A percentile compares a stretch with the other conserved stretches of the same genome.
phyloP scores from a whole-genome alignment of 2,888 invertebrate species.

The Rhyacophila evoluta region DNA sequence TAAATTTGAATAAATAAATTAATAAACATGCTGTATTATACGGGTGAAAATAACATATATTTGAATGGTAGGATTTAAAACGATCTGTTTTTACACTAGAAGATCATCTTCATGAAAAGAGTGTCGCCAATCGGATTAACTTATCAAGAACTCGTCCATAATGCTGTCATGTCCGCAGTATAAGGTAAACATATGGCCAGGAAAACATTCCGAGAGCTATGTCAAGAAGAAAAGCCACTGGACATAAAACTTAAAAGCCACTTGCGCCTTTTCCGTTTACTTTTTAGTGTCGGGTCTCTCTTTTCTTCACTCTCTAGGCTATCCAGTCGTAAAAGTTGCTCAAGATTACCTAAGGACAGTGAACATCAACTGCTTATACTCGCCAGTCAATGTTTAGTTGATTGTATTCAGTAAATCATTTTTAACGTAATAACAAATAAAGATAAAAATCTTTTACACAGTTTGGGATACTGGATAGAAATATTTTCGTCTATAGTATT shows the following conservation, averaged over 20 bases:
- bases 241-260: conserved; percentile 51
- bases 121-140: neutral
- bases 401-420: too few species aligned
- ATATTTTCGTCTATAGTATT: too few species aligned
- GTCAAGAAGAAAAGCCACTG: neutral
- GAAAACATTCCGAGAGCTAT: neutral
- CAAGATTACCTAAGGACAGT: conserved; percentile 35
- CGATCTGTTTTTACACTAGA: too few species aligned
- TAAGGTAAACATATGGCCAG: neutral
- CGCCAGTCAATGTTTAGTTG: neutral
- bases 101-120: neutral
- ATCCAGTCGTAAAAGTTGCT: conserved; percentile 50
- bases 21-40: too few species aligned
- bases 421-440: too few species aligned
- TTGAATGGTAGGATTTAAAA: too few species aligned
- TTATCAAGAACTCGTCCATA: neutral
- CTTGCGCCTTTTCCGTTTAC: conserved; percentile 52
- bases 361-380: neutral
- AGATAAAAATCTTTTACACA: too few species aligned
- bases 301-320: conserved; percentile 32
- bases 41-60: too few species aligned
- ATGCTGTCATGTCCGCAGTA: neutral
- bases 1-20: too few species aligned
- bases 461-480: too few species aligned
- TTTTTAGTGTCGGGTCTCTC: conserved; percentile 43